phyloP scores from a whole-genome alignment of 35 echinoderm and acorn worm species.

The Stichopus chloronotus region DNA sequence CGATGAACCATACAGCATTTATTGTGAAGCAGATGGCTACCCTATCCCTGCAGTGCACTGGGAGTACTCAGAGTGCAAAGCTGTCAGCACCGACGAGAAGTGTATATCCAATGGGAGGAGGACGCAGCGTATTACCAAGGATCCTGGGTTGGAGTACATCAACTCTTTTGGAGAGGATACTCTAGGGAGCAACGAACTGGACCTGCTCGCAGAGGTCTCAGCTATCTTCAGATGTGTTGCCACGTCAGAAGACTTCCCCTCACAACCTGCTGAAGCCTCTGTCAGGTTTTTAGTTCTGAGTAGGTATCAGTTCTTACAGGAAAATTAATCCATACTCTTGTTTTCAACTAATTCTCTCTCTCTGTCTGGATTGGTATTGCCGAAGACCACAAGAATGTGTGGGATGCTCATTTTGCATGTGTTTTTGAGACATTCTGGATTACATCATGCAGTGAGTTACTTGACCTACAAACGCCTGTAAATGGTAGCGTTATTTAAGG shows the following conservation, averaged over 20 bases:
- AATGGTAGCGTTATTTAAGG: too few species aligned
- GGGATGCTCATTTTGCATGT: too few species aligned
- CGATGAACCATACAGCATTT: not conserved
- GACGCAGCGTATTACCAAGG: not conserved
- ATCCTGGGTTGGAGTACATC: not conserved
- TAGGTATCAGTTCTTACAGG: not conserved
- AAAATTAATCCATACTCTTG: too few species aligned
- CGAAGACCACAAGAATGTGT: too few species aligned
- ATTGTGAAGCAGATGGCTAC: not conserved
- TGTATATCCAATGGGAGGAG: not conserved
- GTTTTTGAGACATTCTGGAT: too few species aligned
- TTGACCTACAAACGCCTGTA: too few species aligned
- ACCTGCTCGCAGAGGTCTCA: not conserved
- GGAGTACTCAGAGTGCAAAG: conserved; percentile 35
- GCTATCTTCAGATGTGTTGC: conserved; percentile 32
- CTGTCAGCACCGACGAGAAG: conserved; percentile 22
- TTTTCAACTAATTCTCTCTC: too few species aligned
- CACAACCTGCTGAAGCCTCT: not conserved
- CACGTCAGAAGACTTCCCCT: not conserved
- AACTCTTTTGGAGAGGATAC: not conserved
- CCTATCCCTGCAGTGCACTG: conserved; percentile 10
- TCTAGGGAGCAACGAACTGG: not conserved
- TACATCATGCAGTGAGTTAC: too few species aligned
- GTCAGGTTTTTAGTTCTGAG: conserved; percentile 16
- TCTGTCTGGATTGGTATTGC: too few species aligned